Conservation (phyloP, 1,140 invertebrate genomes). For the Pogonomyrmex californicus region DNA sequence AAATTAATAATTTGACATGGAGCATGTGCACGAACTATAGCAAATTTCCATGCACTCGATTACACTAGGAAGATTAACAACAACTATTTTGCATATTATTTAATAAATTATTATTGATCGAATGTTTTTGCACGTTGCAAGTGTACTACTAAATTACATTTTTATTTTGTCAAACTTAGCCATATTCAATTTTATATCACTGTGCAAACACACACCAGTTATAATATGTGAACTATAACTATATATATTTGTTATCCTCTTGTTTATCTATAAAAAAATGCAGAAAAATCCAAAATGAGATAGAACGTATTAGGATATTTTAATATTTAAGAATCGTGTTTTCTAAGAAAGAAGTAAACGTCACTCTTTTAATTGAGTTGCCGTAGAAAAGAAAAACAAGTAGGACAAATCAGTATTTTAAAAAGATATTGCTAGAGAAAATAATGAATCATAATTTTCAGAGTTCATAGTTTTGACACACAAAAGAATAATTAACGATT, state of each 20-base stretch:
- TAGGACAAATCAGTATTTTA: not conserved
- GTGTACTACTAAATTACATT: not conserved
- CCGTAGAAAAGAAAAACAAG: not conserved
- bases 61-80: constrained; percentile 14
- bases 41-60: constrained; percentile 42
- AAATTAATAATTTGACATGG: constrained; percentile 71
- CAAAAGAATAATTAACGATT: constrained; percentile 13
- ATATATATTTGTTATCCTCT: not conserved
- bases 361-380: not conserved
- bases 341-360: not conserved
- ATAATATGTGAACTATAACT: not conserved
- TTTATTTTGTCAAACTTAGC: not conserved
- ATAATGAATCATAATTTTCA: not conserved
- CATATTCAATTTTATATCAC: not conserved
- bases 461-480: not conserved
- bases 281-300: too few relatives aligned
- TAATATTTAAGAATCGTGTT: not conserved
- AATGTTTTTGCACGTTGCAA: not conserved
- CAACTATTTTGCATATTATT: constrained; percentile 10
- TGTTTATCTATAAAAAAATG: too few relatives aligned
- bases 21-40: constrained; percentile 13
- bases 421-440: not conserved
- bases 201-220: not conserved
- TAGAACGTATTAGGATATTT: too few relatives aligned
- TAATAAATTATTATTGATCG: constrained; percentile 33